These are phyloP conservation scores for Mesorhabditis sp. DNA, from an alignment of 2,888 invertebrate species.

Conservation along the genomic window DNA sequence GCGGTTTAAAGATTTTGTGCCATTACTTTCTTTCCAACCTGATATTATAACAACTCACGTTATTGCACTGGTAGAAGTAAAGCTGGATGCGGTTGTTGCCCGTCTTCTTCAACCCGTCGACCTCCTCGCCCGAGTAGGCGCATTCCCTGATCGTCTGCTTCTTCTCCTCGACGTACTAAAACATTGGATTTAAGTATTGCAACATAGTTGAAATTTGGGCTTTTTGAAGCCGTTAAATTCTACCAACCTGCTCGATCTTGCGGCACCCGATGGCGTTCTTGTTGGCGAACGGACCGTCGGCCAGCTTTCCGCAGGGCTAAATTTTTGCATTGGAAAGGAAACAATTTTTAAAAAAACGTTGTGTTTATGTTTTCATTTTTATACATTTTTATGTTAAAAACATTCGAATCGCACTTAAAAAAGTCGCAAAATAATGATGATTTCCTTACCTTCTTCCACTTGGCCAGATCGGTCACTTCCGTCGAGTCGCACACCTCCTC, in stretches of 20 bases:
- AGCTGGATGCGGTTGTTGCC: slow-evolving; percentile 51
- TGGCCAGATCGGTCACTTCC: slow-evolving; percentile 24
- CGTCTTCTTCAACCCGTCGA: slow-evolving; percentile 45
- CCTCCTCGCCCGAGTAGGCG: slow-evolving; percentile 49
- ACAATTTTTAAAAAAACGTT: not conserved
- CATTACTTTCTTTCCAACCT: no score
- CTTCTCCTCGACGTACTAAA: slow-evolving; percentile 40
- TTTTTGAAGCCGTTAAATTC: not conserved
- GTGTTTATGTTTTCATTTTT: not conserved
- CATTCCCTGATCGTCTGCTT: slow-evolving; percentile 42
- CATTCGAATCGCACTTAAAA: not conserved
- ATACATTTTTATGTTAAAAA: no score
- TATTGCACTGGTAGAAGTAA: slow-evolving; percentile 59
- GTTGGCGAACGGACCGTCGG: slow-evolving; percentile 35
- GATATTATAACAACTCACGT: no score
- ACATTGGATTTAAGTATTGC: not conserved
- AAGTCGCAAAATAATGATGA: not conserved
- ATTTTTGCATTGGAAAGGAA: slow-evolving; percentile 8
- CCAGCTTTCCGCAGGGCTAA: slow-evolving; percentile 33
- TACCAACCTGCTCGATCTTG: slow-evolving; percentile 46
- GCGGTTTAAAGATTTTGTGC: no score
- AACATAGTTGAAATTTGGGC: not conserved
- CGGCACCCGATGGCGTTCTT: slow-evolving; percentile 46
- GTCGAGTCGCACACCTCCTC: slow-evolving; percentile 34
- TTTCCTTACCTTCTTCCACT: slow-evolving; percentile 31